These are phyloP conservation scores for Heliconius ethilla DNA, from an alignment of 2,888 invertebrate genomes.

Conservation along the genomic window DNA sequence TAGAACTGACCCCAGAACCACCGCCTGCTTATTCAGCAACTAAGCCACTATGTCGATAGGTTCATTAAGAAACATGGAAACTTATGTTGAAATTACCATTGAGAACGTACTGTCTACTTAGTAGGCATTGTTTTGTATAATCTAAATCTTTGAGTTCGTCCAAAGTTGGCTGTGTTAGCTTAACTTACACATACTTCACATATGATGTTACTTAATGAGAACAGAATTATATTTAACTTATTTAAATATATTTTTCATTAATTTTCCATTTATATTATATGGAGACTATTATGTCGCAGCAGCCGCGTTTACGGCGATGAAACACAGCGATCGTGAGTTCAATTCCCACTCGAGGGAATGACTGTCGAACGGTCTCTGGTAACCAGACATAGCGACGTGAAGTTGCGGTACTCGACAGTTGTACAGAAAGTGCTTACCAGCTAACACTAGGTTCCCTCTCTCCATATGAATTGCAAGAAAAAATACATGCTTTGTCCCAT, in stretches of 20 bases:
- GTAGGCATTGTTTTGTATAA: slow-evolving; percentile 9
- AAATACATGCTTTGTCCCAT: neutral
- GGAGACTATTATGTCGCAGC: no score
- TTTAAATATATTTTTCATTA: no score
- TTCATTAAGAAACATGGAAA: neutral
- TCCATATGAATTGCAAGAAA: neutral
- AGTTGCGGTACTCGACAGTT: no score
- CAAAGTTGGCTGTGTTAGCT: neutral
- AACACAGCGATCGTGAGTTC: no score
- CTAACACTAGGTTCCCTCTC: neutral
- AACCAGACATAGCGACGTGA: neutral
- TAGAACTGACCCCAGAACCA: neutral
- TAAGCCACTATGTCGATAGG: neutral
- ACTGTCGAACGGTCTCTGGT: neutral
- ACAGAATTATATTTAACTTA: no score
- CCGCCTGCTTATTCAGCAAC: neutral
- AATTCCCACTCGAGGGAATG: neutral
- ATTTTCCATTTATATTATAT: no score
- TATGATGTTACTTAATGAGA: neutral
- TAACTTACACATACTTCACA: no score
- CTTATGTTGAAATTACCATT: slow-evolving; percentile 9
- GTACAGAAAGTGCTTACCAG: neutral
- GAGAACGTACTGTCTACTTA: neutral
- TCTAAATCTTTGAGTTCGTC: slow-evolving; percentile 2
- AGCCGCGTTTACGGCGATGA: no score